Evolutionary conservation across 2,113 vertebrate species (phyloP), one percentile per base, ranked within the genome.

Genomic region (Rhegmatorhina hoffmannsi): DNA sequence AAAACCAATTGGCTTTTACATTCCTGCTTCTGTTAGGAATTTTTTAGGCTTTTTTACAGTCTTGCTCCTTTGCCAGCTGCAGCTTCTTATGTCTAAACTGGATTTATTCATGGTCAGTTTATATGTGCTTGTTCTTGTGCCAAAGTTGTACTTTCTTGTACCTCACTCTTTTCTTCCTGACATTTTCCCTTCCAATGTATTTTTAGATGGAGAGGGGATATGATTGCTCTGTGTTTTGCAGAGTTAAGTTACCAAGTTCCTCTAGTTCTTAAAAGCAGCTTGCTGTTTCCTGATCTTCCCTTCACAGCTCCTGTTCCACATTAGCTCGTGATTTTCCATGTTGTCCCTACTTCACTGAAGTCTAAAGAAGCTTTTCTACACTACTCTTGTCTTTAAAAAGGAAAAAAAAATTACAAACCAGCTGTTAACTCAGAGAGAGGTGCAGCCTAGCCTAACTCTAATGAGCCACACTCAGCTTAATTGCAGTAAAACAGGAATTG

Each of bases 191-290:
- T 31, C 8, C 25, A 47, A 13, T 70, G 18, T 93, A 77, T 93
- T 93, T 94, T 62, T 86, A 90, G 88, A 84, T 46, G 5, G 43
- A 92, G 79, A 90, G 59, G 25, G 25, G 7, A 73, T 85, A 53
- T 77, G 72, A 89, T 83, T 90, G 67, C 77, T 85, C 55, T 84
- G 28, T 77, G 60, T 90, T 95, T 94, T 83, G 50, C 43, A 70
- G 46, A 76, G n/a, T 79, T 77, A 81, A 87, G 12, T 67, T 46
- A 89, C 29, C 49, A 82, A 89, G 69, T 72, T 91, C 40, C 23
- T 91, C 87, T 82, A 78, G 56, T 75, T 87, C n/a, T 38, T 91
- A 31, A 93, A 81, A 84, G 90, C 56, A 91, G 17, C n/a, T 75
- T 87, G 33, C 62, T 89, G 31, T 87, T 95, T 89, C 56, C 91